Percentiles rank a stretch among this genome's conserved stretches.
These are phyloP conservation scores for Ectropis crepuscularia DNA, from an alignment of 2,888 invertebrate species.

Conservation along the genomic window DNA sequence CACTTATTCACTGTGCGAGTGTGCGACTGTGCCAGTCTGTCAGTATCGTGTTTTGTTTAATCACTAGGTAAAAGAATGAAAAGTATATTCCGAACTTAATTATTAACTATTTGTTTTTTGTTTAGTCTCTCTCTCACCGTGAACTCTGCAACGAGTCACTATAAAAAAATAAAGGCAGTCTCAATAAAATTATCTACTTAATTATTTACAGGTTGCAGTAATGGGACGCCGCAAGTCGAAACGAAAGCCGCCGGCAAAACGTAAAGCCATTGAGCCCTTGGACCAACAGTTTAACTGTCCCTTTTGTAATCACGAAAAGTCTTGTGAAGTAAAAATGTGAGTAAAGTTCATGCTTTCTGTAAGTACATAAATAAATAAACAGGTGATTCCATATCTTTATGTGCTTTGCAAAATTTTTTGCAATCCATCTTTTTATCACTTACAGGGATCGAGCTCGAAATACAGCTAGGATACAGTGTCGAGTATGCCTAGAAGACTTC, in stretches of 20 bases:
- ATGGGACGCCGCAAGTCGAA: constrained; percentile 99
- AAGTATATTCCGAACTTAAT: no score
- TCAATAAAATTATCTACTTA: neutral
- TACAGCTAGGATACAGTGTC: constrained; percentile 96
- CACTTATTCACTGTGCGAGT: no score
- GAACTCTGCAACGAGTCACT: neutral
- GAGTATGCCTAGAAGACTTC: constrained; percentile 98
- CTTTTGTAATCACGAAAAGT: constrained; percentile 99
- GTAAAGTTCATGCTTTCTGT: constrained; percentile 52
- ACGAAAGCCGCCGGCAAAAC: constrained; percentile 97
- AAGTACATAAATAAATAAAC: no score
- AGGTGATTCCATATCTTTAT: no score
- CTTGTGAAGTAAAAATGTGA: constrained; percentile 99
- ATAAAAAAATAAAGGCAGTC: neutral
- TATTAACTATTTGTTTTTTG: neutral
- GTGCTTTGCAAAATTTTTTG: neutral
- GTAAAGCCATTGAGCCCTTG: constrained; percentile 95
- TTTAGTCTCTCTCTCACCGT: neutral
- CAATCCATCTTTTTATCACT: constrained; percentile 48
- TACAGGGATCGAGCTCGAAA: constrained; percentile 96
- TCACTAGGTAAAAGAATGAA: no score
- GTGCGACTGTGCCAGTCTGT: no score
- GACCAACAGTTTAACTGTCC: constrained; percentile 99
- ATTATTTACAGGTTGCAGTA: constrained; percentile 10
- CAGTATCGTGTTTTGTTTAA: no score